A percentile compares a stretch with the other conserved stretches of the same genome.
Conservation (phyloP, 1,140 invertebrate genomes). For the Thaumatotibia leucotreta region DNA sequence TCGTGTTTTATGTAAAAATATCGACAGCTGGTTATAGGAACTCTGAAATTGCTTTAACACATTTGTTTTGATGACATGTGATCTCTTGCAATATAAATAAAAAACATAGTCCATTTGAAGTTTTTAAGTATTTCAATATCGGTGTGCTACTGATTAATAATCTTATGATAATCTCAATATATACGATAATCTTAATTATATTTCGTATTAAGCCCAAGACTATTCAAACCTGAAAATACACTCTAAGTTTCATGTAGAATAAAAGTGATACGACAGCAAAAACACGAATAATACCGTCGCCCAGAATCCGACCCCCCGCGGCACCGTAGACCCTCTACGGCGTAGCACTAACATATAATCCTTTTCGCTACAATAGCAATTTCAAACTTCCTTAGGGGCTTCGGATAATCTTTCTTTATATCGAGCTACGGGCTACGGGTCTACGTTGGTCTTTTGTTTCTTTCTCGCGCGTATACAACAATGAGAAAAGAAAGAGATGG, state of each 20-base stretch:
- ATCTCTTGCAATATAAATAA: too few relatives aligned
- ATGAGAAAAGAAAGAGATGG: conserved; percentile 32
- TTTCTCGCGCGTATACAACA: conserved; percentile 27
- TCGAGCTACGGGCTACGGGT: conserved; percentile 61
- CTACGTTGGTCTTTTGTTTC: conserved; percentile 33
- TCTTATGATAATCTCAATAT: too few relatives aligned
- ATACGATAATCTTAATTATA: neutral
- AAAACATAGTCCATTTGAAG: too few relatives aligned
- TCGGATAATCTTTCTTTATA: conserved; percentile 78
- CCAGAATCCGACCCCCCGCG: conserved; percentile 47
- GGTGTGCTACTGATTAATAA: neutral
- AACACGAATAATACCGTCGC: conserved; percentile 43
- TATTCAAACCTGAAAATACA: neutral
- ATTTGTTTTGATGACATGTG: too few relatives aligned
- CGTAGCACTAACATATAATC: conserved; percentile 78
- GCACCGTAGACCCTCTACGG: conserved; percentile 64
- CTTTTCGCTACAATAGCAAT: conserved; percentile 78
- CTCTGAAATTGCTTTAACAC: too few relatives aligned
- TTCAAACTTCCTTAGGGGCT: conserved; percentile 78
- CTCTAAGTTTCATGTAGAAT: neutral
- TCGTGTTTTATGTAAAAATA: too few relatives aligned
- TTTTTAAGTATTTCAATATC: too few relatives aligned
- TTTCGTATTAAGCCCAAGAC: neutral
- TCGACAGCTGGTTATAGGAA: too few relatives aligned
- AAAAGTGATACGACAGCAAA: conserved; percentile 15